Conservation (phyloP, 2,797 vertebrate species). For the Chromobotia macracanthus region DNA sequence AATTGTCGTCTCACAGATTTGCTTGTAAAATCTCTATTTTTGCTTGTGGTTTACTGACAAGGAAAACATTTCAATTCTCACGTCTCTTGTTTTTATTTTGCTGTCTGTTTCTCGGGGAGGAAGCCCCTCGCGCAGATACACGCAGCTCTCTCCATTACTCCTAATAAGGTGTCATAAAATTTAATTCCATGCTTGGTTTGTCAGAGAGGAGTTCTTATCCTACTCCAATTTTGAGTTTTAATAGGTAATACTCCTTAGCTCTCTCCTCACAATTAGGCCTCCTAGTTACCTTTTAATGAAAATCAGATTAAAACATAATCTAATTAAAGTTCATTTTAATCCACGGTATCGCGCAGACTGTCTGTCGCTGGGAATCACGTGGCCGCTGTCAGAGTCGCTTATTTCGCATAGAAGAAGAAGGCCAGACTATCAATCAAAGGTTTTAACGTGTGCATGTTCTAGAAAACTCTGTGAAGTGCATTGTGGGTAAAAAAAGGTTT, state of each 20-base stretch:
- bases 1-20: neutral
- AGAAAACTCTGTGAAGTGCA: slow-evolving; percentile 5
- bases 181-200: slow-evolving; percentile 86
- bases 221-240: slow-evolving; percentile 82
- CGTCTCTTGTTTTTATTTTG: slow-evolving; percentile 73
- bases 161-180: slow-evolving; percentile 86
- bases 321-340: slow-evolving; percentile 85
- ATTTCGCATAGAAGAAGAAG: slow-evolving; percentile 55
- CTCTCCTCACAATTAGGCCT: slow-evolving; percentile 82
- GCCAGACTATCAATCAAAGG: slow-evolving; percentile 67
- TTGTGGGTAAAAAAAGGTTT: neutral
- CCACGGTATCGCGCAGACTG: slow-evolving; percentile 72
- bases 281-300: slow-evolving; percentile 83
- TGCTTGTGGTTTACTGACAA: slow-evolving; percentile 18
- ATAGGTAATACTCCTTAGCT: slow-evolving; percentile 84
- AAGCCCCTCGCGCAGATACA: slow-evolving; percentile 67
- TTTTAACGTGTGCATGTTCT: slow-evolving; percentile 32
- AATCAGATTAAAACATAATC: slow-evolving; percentile 86
- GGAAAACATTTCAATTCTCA: slow-evolving; percentile 26
- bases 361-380: slow-evolving; percentile 64
- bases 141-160: slow-evolving; percentile 77
- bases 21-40: slow-evolving; percentile 10
- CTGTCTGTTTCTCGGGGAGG: slow-evolving; percentile 67
- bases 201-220: slow-evolving; percentile 79
- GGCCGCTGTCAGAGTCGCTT: slow-evolving; percentile 66